phyloP scores from a whole-genome alignment of 2,888 invertebrate species.

The Aleiodes leptofemur region DNA sequence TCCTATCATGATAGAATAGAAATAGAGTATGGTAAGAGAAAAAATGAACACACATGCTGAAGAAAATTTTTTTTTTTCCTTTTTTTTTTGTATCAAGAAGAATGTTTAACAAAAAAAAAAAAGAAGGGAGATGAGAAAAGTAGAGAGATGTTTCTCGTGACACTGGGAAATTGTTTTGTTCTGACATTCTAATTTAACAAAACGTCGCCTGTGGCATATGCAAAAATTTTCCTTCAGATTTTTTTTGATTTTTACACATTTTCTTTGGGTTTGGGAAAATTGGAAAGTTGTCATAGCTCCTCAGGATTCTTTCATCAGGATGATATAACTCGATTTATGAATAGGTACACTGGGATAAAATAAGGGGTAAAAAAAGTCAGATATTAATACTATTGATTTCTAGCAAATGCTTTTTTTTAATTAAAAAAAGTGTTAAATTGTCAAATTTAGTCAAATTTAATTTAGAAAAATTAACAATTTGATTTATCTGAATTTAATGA shows the following conservation, averaged over 20 bases:
- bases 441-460: too few relatives aligned
- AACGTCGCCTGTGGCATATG: constrained; percentile 42
- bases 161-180: constrained; percentile 44
- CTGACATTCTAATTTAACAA: constrained; percentile 42
- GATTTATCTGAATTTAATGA: too few relatives aligned
- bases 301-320: not conserved
- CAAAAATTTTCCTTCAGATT: constrained; percentile 14
- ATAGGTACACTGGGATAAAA: not conserved
- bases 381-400: too few relatives aligned
- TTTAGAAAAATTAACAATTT: too few relatives aligned
- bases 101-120: constrained; percentile 19
- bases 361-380: too few relatives aligned
- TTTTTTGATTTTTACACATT: not conserved
- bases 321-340: too few relatives aligned
- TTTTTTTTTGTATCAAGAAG: not conserved
- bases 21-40: not conserved
- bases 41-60: not conserved
- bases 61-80: not conserved
- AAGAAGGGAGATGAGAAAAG: constrained; percentile 1
- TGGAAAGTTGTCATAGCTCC: not conserved
- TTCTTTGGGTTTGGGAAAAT: not conserved
- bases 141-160: constrained; percentile 29
- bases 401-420: too few relatives aligned
- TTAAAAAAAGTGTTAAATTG: too few relatives aligned
- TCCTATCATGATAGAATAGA: constrained; percentile 11